Base-by-base conservation (phyloP, 1,140 invertebrate species). In the Idris sp. region DNA sequence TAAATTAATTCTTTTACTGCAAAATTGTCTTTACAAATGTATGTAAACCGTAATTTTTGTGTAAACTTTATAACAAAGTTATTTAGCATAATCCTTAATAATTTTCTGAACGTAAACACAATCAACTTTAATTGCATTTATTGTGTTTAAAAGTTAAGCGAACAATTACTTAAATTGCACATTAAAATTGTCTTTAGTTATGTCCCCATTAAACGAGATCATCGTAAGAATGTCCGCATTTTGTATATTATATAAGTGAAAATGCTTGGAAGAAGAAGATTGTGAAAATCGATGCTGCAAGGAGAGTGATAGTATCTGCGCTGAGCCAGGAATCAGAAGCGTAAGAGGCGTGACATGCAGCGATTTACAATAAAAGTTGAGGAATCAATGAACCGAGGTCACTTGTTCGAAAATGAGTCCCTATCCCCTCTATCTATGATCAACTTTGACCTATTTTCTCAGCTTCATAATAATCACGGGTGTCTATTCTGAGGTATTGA, bases 331-430 rank as follows among this genome's bases (percentile, higher is more conserved):
- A 71, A 62, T 77, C 72, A 73, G 69, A 53, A 76, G 61, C 56
- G 74, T 76, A 71, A 68, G 75, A 69, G 69, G 62, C 68, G 69
- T 77, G 75, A 74, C 69, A 74, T 67, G 71, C 64, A 61, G 75
- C 71, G 56, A 69, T 77, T 77, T 74, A 76, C 62, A 76, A 76
- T 72, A 76, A 75, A 69, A 76, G 68, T 72, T 72, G 46, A 40
- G 48, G 74, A 76, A 76, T 76, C 74, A 73, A 76, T 76, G 74
- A 76, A 72, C 74, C 68, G 74, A 76, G 74, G 68, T 76, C 74
- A 67, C 62, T 68, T 53, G 56, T 59, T 61, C 54, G 40, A 38
- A 71, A 54, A 16, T 28, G 16, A 38, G 28, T 54, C 46, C 46
- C 44, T 58, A 35, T 36, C 25, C 48, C 40, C 18, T 19, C 44